Evolutionary conservation across 2,888 invertebrate species (phyloP).

Genomic region (Xanthorhoe designata): DNA sequence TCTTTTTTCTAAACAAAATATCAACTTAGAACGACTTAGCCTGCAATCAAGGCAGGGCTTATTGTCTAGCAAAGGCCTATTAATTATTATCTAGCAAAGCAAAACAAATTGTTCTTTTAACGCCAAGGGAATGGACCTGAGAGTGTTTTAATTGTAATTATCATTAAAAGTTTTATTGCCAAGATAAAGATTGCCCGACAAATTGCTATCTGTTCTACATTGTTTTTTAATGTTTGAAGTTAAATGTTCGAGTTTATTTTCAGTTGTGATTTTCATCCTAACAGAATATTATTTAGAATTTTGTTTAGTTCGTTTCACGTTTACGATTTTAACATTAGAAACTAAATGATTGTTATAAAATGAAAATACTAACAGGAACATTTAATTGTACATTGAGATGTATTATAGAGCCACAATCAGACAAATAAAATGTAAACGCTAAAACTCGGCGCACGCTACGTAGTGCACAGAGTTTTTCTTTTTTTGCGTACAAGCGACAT

Average conservation of each 20-base stretch:
- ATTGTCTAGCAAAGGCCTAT: slow-evolving; percentile 11
- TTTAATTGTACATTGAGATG: too few relatives aligned
- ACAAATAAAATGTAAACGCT: too few relatives aligned
- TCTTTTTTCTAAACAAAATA: too few relatives aligned
- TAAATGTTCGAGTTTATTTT: slow-evolving; percentile 8
- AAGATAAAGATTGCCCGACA: slow-evolving; percentile 39
- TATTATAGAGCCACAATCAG: too few relatives aligned
- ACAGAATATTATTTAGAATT: neutral
- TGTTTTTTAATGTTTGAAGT: slow-evolving; percentile 28
- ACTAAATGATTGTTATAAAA: too few relatives aligned
- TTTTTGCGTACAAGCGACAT: too few relatives aligned
- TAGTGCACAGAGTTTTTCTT: too few relatives aligned
- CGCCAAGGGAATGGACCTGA: slow-evolving; percentile 33
- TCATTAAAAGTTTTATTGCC: slow-evolving; percentile 44
- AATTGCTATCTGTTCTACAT: slow-evolving; percentile 32
- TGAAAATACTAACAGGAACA: too few relatives aligned
- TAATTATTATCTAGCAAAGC: slow-evolving; percentile 22
- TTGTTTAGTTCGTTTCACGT: too few relatives aligned
- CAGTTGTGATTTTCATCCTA: neutral
- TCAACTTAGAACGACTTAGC: too few relatives aligned
- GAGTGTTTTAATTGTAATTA: slow-evolving; percentile 45
- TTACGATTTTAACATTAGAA: too few relatives aligned
- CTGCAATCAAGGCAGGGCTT: neutral
- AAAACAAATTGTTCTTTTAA: slow-evolving; percentile 34
- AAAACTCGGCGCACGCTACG: too few relatives aligned